Base-by-base conservation (phyloP, 2,888 invertebrate species). In the Drosophila anomelani region DNA sequence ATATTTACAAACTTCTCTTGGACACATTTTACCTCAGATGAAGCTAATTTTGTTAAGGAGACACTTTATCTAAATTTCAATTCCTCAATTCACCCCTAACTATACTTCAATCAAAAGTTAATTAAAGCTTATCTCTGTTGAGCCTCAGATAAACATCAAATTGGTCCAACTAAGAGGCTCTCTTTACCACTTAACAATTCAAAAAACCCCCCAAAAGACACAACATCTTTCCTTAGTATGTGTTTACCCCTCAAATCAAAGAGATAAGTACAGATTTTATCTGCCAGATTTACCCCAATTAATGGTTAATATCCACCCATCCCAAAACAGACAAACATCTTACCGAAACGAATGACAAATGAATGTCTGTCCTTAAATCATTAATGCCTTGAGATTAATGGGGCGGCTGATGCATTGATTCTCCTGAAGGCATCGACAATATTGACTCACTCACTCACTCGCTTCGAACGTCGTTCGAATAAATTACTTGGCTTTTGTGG, bases 371-470 rank as follows among this genome's bases (percentile, higher is more conserved):
- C 36, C 69, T 17, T 57, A 47, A 68, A 68, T 68, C 69, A 69
- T 68, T 68, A 68, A 68, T 68, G 56, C 46, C 13, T 39, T 20
- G n/a, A 41, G 57, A 57, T 69, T 47, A 68, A 68, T 68, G 69
- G 57, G 13, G 15, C 54, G 29, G 8, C 8, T 15, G 10, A 29
- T 39, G 69, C 68, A 68, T 56, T 49, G 68, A 49, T 68, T 69
- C 23, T 23, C 41, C 69, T 69, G 20, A 10, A 20, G 41, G 56
- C 56, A 34, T 47, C 39, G 6, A 20, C 26, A 56, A 68, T 56
- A 56, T 67, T 68, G 34, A 36, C 63, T 26, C 34, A 17, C 41
- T 41, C 41, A 32, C n/a, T 34, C 39, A 43, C n/a, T 34, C 39
- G 36, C n/a, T 32, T 15, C 43, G 29, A 26, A 26, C 36, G 26